Conservation (phyloP, 64 coral and sea anemone genomes). For the Porites lutea region DNA sequence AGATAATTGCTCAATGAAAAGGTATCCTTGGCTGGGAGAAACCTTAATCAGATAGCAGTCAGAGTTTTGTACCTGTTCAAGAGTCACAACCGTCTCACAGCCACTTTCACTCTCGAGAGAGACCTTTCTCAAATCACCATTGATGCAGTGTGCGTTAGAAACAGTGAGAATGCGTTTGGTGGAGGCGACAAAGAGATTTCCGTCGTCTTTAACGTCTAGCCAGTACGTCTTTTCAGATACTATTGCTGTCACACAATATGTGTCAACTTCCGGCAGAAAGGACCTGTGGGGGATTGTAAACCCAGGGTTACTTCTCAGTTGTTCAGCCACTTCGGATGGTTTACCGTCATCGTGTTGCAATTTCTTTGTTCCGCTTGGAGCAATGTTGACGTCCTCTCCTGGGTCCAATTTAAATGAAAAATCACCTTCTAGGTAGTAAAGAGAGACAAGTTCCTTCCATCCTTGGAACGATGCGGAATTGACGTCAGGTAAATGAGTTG, state of each 20-base stretch:
- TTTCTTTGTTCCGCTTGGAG: neutral
- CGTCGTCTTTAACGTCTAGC: slow-evolving; percentile 1
- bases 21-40: neutral
- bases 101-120: neutral
- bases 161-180: neutral
- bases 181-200: neutral
- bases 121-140: slow-evolving; percentile 5
- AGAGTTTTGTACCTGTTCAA: neutral
- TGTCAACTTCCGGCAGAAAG: neutral
- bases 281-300: slow-evolving; percentile 20
- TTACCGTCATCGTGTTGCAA: neutral
- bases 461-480: neutral
- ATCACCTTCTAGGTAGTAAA: slow-evolving; percentile 11
- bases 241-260: neutral
- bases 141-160: neutral
- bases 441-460: slow-evolving; percentile 13
- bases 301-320: slow-evolving; percentile 13
- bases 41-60: neutral
- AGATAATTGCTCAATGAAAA: neutral
- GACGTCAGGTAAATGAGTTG: neutral
- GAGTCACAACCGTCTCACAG: neutral
- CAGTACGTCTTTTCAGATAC: neutral
- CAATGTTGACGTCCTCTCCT: neutral
- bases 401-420: slow-evolving; percentile 30
- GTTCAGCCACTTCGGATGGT: neutral